Percentiles rank a stretch among this genome's conserved stretches.
Evolutionary conservation across 1,140 invertebrate genomes (phyloP).

Genomic region (Drosophila lacertosa): DNA sequence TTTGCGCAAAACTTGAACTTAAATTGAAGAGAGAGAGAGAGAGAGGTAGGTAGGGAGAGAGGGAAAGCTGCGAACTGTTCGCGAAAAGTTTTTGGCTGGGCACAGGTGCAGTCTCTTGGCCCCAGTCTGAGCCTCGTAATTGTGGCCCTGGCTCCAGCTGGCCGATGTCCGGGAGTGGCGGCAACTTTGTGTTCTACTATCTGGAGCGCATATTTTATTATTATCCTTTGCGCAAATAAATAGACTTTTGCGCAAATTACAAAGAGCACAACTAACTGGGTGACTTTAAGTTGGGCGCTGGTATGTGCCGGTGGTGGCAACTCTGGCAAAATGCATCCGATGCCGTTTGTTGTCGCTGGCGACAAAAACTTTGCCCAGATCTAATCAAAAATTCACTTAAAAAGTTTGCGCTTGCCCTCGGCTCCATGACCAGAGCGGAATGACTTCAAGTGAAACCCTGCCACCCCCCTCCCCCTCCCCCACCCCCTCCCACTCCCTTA

Average conservation of each 20-base stretch:
- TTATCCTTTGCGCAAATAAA: constrained; percentile 78
- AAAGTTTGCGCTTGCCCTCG: constrained; percentile 70
- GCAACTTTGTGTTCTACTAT: constrained; percentile 63
- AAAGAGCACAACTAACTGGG: constrained; percentile 70
- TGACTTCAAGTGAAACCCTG: constrained; percentile 63
- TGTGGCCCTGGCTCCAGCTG: constrained; percentile 29
- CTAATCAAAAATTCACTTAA: constrained; percentile 83
- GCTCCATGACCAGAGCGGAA: constrained; percentile 40
- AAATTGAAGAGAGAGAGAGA: constrained; percentile 1
- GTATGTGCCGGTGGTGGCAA: constrained; percentile 8
- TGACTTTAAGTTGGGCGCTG: constrained; percentile 64
- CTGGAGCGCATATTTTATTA: constrained; percentile 79
- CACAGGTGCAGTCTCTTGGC: constrained; percentile 60
- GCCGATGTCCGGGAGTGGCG: constrained; percentile 21
- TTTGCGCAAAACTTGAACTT: constrained; percentile 65
- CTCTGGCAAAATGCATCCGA: constrained; percentile 29
- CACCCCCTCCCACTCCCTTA: neutral
- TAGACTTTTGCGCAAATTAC: constrained; percentile 79
- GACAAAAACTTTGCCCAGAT: constrained; percentile 79
- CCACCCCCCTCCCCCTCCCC: neutral
- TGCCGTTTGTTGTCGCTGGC: constrained; percentile 60
- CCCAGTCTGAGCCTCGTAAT: constrained; percentile 25
- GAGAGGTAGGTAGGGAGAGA: neutral
- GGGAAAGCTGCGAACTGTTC: constrained; percentile 48
- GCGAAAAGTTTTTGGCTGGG: constrained; percentile 58